These are phyloP conservation scores for Pseudois nayaur DNA, from an alignment of 2,113 vertebrate genomes.

Conservation along the genomic window DNA sequence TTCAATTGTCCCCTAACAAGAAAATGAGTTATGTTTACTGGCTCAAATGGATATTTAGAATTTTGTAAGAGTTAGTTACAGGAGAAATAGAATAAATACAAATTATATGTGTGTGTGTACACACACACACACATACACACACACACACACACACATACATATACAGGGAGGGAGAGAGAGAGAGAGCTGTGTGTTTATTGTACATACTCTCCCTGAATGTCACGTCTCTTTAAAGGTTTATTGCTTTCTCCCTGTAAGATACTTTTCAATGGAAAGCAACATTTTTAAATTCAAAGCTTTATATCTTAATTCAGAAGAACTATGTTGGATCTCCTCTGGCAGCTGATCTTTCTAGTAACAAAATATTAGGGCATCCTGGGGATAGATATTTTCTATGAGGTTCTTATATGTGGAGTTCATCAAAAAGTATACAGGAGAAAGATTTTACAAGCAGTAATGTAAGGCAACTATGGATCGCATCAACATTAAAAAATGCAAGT, in stretches of 20 bases:
- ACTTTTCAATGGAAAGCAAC: constrained; percentile 61
- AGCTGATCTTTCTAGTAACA: constrained; percentile 76
- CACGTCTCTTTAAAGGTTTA: constrained; percentile 45
- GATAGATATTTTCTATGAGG: constrained; percentile 69
- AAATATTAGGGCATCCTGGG: constrained; percentile 74
- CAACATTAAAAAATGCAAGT: constrained; percentile 60
- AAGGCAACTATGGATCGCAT: constrained; percentile 66
- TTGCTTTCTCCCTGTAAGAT: constrained; percentile 54
- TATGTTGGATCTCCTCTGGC: constrained; percentile 71
- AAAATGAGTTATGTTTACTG: constrained; percentile 44
- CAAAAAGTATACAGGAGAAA: constrained; percentile 70
- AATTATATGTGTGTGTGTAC: neutral
- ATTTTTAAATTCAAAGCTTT: constrained; percentile 71
- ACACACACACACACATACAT: neutral
- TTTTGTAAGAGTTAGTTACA: constrained; percentile 6
- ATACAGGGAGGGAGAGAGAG: neutral
- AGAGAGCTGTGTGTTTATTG: constrained; percentile 27
- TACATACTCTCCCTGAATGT: constrained; percentile 23
- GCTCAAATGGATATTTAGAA: neutral
- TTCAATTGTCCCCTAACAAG: neutral
- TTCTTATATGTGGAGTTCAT: constrained; percentile 71
- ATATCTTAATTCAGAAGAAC: constrained; percentile 72
- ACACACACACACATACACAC: neutral
- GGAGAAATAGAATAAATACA: neutral
- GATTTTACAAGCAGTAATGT: constrained; percentile 71